A percentile compares a stretch with the other conserved stretches of the same genome.
These are phyloP conservation scores for Cirrhinus molitorella DNA, from an alignment of 2,797 vertebrate species.

Conservation along the genomic window DNA sequence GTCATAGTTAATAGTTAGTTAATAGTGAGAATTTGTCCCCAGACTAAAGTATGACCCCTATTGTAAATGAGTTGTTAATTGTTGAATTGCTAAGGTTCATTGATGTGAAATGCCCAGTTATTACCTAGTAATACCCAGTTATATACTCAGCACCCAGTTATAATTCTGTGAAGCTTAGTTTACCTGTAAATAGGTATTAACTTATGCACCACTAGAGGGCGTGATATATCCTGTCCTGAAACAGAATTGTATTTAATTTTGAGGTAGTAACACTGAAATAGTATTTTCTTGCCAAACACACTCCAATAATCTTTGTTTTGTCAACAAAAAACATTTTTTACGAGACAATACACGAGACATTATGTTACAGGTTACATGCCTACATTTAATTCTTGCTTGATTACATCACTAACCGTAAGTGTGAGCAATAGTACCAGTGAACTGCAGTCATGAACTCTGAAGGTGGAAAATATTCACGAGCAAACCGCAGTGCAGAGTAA, in stretches of 20 bases:
- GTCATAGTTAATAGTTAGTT: not conserved
- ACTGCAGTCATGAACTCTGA: conserved; percentile 22
- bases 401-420: not conserved
- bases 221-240: conserved; percentile 25
- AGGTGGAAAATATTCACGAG: not conserved
- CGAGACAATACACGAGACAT: not conserved
- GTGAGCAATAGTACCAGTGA: conserved; percentile 14
- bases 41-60: not conserved
- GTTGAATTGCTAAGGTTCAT: not conserved
- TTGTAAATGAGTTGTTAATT: not conserved
- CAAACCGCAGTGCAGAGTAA: not conserved
- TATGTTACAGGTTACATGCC: not conserved
- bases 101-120: not conserved
- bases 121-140: no score
- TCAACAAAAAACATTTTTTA: not conserved
- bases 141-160: no score
- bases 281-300: not conserved
- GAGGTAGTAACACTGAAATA: not conserved
- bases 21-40: not conserved
- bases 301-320: not conserved
- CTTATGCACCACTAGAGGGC: conserved; percentile 47
- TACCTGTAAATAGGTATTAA: not conserved
- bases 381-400: not conserved
- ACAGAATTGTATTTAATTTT: not conserved
- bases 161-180: not conserved